Evolutionary conservation across 2,797 vertebrate genomes (phyloP).

Genomic region (Helostoma temminkii): DNA sequence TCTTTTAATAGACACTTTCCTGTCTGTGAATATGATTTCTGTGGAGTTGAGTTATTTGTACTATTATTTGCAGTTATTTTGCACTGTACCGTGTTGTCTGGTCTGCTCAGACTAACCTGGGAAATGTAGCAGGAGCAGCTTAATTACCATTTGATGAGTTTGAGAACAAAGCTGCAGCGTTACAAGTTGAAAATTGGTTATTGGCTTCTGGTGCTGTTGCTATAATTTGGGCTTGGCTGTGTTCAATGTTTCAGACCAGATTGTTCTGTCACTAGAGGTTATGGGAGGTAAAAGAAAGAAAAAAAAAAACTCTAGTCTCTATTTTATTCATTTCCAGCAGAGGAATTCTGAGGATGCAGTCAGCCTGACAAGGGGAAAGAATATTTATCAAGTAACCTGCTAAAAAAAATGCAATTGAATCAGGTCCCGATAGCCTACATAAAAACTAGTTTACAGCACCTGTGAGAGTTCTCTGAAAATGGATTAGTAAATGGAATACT

Average conservation of each 20-base stretch:
- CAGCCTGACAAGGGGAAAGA: slow-evolving; percentile 29
- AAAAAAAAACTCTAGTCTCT: slow-evolving; percentile 45
- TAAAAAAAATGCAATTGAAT: slow-evolving; percentile 30
- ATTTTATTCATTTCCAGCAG: slow-evolving; percentile 54
- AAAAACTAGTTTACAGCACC: slow-evolving; percentile 29
- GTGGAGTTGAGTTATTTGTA: slow-evolving; percentile 5
- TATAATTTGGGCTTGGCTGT: slow-evolving; percentile 74
- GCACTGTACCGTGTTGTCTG: slow-evolving; percentile 29
- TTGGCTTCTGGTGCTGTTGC: slow-evolving; percentile 68
- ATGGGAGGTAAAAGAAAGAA: slow-evolving; percentile 30
- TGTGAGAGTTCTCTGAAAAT: slow-evolving; percentile 19
- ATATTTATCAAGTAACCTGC: slow-evolving; percentile 45
- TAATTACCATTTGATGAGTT: slow-evolving; percentile 79
- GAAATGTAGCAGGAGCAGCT: slow-evolving; percentile 49
- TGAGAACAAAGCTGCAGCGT: slow-evolving; percentile 66
- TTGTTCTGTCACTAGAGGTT: slow-evolving; percentile 78
- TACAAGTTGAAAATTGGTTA: slow-evolving; percentile 78
- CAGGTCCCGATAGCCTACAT: slow-evolving; percentile 14
- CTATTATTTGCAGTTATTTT: no score
- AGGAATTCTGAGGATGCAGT: slow-evolving; percentile 31
- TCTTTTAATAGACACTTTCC: neutral
- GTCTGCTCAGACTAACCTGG: slow-evolving; percentile 36
- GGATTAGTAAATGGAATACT: slow-evolving; percentile 24
- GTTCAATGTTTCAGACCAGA: slow-evolving; percentile 76
- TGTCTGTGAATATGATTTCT: slow-evolving; percentile 18